Conservation (phyloP, 2,113 vertebrate species). For the Cacatua alba region DNA sequence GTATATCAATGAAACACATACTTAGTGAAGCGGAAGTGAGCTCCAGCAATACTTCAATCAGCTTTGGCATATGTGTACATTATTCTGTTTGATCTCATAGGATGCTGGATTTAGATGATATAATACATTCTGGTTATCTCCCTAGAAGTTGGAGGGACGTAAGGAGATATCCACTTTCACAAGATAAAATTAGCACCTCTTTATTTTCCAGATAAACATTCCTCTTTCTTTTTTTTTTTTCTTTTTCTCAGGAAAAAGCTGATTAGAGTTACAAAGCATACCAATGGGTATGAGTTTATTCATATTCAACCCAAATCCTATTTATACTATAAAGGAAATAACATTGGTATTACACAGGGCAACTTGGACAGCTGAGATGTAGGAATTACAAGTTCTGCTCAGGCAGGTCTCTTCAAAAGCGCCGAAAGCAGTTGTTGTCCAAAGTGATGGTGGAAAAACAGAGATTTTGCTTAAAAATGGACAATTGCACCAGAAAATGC, state of each 20-base stretch:
- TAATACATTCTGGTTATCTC: conserved; percentile 77
- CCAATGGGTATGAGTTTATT: conserved; percentile 61
- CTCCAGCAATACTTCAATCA: conserved; percentile 81
- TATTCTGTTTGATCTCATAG: conserved; percentile 79
- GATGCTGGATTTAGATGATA: conserved; percentile 78
- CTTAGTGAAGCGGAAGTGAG: conserved; percentile 71
- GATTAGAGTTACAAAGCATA: conserved; percentile 76
- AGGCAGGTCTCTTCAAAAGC: conserved; percentile 31
- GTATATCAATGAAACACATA: conserved; percentile 76
- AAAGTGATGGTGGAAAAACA: neutral
- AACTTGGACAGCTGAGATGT: neutral
- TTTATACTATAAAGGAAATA: conserved; percentile 80
- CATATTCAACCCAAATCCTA: conserved; percentile 72
- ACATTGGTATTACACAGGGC: conserved; percentile 66
- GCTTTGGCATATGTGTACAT: conserved; percentile 82
- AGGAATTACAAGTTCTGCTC: neutral
- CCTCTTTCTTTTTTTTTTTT: neutral
- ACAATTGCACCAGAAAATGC: neutral
- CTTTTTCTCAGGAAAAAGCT: conserved; percentile 68
- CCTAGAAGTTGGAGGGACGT: conserved; percentile 63
- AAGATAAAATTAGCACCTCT: conserved; percentile 83
- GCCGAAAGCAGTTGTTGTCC: neutral
- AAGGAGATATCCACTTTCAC: conserved; percentile 74
- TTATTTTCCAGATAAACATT: conserved; percentile 76
- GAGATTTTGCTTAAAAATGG: neutral